Evolutionary conservation across 1,140 invertebrate species (phyloP), one percentile per base, ranked within the genome.

Genomic region (fruit fly (Drosophila melanogaster)): DNA sequence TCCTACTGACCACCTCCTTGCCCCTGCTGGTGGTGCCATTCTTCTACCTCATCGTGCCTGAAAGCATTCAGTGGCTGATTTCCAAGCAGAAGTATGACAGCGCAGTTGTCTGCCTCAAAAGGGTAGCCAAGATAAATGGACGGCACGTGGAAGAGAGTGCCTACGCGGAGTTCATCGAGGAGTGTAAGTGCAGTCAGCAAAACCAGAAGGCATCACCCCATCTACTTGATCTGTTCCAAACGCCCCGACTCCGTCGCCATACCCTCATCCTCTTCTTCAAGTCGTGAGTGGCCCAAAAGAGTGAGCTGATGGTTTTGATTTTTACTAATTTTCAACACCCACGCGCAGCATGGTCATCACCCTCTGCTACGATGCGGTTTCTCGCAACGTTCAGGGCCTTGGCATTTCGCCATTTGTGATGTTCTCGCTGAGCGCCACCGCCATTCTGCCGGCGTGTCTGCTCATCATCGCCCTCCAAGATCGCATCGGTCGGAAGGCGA

Each of bases 11-110:
- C 17, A 92, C 93, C 3, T 92, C 94, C 1, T 19, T 94, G 33
- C 94, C 94, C 0, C 91, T 94, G 35, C 56, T 91, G 0, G n/a
- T 92, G 8, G 90, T 94, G 14, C 79, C 93, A 0, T 40, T 91
- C 7, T 94, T 92, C 84, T 94, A 93, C 60, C 85, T 92, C n/a
- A 64, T 93, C 10, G 91, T 95, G 55, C 93, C 94, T 37, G 94
- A 95, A 81, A 94, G 94, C 60, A 94, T 94, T 0, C 93, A 94
- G 65, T 95, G 95, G 95, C 87, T 95, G 11, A 92, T 95, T 11
- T 94, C 94, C 19, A 93, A 93, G 74, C 93, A 93, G 6, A 90
- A 93, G 35, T 92, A 93, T 3, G 92, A 94, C 4, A 77, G 93
- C 46, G 94, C 94, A 0, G 91, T 94, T 4, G 54, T 84, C 37